Conservation (phyloP, 2,888 invertebrate genomes). For the Drosophila ezoana region DNA sequence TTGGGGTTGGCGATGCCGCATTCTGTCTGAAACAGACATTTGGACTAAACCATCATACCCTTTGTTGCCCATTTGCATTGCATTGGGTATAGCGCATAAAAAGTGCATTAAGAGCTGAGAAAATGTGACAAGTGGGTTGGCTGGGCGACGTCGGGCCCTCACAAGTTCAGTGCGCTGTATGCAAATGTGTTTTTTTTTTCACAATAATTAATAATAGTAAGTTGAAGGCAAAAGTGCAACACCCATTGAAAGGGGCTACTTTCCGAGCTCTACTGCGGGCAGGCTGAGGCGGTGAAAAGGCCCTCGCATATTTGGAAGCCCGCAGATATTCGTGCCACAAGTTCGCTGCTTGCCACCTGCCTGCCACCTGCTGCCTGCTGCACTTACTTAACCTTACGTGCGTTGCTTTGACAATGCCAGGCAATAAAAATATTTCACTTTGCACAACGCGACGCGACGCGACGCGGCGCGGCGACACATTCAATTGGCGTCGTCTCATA, state of each 20-base stretch:
- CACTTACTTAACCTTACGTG: constrained; percentile 64
- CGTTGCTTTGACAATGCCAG: constrained; percentile 49
- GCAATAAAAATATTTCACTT: constrained; percentile 48
- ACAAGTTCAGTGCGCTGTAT: constrained; percentile 38
- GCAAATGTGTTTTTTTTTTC: constrained; percentile 10
- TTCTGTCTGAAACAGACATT: background rate
- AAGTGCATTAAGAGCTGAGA: constrained; percentile 6
- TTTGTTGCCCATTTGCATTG: background rate
- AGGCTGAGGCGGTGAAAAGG: constrained; percentile 18
- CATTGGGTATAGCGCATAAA: background rate
- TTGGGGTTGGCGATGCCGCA: too few species aligned
- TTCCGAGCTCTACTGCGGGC: background rate
- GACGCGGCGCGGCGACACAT: constrained; percentile 40
- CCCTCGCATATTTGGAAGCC: constrained; percentile 27
- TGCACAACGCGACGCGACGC: constrained; percentile 34
- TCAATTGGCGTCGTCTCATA: constrained; percentile 64
- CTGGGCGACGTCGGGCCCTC: background rate
- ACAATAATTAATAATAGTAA: constrained; percentile 4
- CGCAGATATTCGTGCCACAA: constrained; percentile 52
- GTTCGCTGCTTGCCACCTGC: constrained; percentile 23
- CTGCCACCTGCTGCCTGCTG: constrained; percentile 21
- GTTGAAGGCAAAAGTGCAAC: constrained; percentile 3
- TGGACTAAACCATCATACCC: background rate
- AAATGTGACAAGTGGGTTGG: constrained; percentile 19
- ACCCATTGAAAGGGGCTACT: constrained; percentile 12